Percentiles rank a stretch among this genome's conserved stretches.
Conservation (phyloP, 2,888 invertebrate genomes). For the Seira musarum region DNA sequence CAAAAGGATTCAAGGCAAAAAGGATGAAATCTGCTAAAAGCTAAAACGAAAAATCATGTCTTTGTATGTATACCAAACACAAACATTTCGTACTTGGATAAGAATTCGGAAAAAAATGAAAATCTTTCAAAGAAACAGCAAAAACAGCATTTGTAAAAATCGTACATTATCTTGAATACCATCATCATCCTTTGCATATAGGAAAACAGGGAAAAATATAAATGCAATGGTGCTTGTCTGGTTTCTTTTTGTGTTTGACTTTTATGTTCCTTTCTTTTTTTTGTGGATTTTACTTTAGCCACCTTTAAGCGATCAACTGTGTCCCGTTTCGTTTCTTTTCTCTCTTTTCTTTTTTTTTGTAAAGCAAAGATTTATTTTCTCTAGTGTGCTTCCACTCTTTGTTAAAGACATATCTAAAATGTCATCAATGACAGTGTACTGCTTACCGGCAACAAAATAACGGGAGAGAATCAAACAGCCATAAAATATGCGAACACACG, state of each 20-base stretch:
- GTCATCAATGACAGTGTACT: slow-evolving; percentile 30
- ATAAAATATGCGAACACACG: slow-evolving; percentile 10
- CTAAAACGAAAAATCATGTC: slow-evolving; percentile 7
- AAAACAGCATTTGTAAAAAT: too few species aligned
- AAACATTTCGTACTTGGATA: background rate
- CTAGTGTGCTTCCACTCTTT: slow-evolving; percentile 30
- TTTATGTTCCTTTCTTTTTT: background rate
- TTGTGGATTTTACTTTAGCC: background rate
- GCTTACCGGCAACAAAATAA: background rate
- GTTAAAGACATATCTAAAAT: slow-evolving; percentile 24
- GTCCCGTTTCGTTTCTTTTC: background rate
- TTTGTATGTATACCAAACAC: background rate
- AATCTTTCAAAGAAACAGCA: too few species aligned
- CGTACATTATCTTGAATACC: too few species aligned
- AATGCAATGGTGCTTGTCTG: background rate
- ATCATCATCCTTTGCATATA: background rate
- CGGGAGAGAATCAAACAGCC: background rate
- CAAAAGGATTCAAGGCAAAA: background rate
- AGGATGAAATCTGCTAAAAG: slow-evolving; percentile 7
- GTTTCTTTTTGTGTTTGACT: background rate
- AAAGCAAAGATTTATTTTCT: slow-evolving; percentile 35
- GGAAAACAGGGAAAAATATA: background rate
- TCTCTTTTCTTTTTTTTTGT: background rate
- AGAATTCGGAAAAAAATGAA: background rate
- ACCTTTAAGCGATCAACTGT: background rate